Evolutionary conservation across 53 echinoderm and acorn worm species (phyloP), one percentile per base, ranked within the genome.

Genomic region (Henricia sp.): DNA sequence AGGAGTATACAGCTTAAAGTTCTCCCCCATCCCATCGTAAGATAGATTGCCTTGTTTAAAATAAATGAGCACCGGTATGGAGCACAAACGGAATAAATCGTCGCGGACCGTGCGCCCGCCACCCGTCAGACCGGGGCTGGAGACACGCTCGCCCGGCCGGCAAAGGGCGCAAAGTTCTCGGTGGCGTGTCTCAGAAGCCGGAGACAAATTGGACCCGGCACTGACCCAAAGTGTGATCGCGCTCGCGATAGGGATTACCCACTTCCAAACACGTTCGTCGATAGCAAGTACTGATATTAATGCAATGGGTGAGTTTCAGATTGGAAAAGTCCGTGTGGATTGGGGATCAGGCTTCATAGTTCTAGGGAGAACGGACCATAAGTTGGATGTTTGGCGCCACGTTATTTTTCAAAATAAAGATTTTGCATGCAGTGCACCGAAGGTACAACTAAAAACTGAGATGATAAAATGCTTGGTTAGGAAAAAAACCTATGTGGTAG

Each of bases 131-230:
- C 25, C n/a, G 32, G 13, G 8, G 37, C 55, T 1, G 56, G 37
- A 16, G 57, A 56, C 74, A 74, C 74, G 74, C 56, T 74, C 39
- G 37, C 27, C 34, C 6, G 37, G n/a, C n/a, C n/a, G n/a, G n/a
- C n/a, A n/a, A n/a, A n/a, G n/a, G n/a, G 55, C 37, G 32, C 57
- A 56, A 74, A 74, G 57, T 74, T n/a, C 74, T 56, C 56, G 40
- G 57, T 35, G 56, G 24, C 52, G 13, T 19, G 6, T 37, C 35
- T 53, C 33, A 46, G 9, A 25, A 24, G 44, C 70, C n/a, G n/a
- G 37, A 72, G 36, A 53, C 23, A 34, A 52, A n/a, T 34, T 35
- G 53, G 34, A n/a, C n/a, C n/a, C 9, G 6, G 53, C 2, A n/a
- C 3, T 35, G 65, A 35, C n/a, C n/a, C n/a, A n/a, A 20, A 26